Base-by-base conservation (phyloP, 2,888 invertebrate genomes). In the Gortyna flavago region DNA sequence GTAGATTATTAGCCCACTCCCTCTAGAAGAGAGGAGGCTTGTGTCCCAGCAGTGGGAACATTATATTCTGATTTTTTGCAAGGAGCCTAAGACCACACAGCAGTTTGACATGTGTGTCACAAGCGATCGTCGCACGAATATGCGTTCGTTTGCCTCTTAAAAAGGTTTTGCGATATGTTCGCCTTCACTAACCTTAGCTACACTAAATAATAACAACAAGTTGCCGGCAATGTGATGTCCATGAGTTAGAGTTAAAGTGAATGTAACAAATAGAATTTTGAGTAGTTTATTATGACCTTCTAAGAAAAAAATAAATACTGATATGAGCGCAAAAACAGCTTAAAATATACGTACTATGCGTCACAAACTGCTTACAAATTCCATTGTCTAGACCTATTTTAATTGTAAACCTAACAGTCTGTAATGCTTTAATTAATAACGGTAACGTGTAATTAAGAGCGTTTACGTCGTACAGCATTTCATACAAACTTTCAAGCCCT, bases 211-310 rank as follows among this genome's bases (percentile, higher is more conserved):
- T 38, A 71, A 59, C 5, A 9, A n/a, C 9, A 71, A 25, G 44
- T 38, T 78, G 11, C n/a, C 32, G 44, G 25, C 16, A 13, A 18
- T 38, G 16, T 51, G 4, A 41, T 54, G 32, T 54, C 68, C 78
- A 44, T 54, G 79, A 77, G 32, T 18, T 35, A 41, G 41, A n/a
- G 54, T 38, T 54, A 66, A 81, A 81, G 84, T 78, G 79, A 81
- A 81, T 35, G 84, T 81, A 67, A 72, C 57, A 71, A 72, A 51
- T 64, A 29, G 3, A 48, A 71, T 38, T 70, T 83, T 59, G 41
- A 76, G 9, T 76, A 57, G 38, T 68, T 18, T 35, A 75, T 21
- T 35, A 25, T 61, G 67, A 84, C 81, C 81, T 81, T 83, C 48
- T n/a, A 25, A 18, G n/a, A 83, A 66, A 16, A 35, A 75, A 75